Conservation (phyloP, 1,140 invertebrate species). For the Vollenhovia emeryi region DNA sequence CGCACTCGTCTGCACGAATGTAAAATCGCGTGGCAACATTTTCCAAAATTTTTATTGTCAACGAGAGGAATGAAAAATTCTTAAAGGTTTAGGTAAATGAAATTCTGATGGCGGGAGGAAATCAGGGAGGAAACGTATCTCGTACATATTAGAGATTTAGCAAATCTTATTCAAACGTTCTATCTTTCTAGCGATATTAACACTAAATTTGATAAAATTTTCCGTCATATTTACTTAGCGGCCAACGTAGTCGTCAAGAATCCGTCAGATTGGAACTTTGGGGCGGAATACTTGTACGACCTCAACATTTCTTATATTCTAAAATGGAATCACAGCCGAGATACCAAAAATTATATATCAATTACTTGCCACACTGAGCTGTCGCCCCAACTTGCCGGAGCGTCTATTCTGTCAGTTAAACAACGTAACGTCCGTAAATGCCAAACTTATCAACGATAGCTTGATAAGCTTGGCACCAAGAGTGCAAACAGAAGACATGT, state of each 20-base stretch:
- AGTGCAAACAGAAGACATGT: conserved; percentile 29
- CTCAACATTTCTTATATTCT: conserved; percentile 36
- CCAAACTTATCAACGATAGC: too few species aligned
- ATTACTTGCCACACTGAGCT: conserved; percentile 19
- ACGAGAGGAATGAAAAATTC: not conserved
- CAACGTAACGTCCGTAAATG: conserved; percentile 54
- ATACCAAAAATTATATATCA: too few species aligned
- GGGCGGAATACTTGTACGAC: conserved; percentile 66
- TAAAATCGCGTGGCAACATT: not conserved
- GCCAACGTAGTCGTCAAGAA: conserved; percentile 60
- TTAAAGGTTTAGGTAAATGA: not conserved
- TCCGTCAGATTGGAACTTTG: conserved; percentile 60
- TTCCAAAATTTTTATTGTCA: not conserved
- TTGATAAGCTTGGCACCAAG: too few species aligned
- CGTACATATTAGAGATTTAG: not conserved
- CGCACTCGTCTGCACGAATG: not conserved
- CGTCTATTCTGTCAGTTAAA: conserved; percentile 56
- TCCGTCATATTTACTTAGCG: conserved; percentile 13
- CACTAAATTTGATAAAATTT: not conserved
- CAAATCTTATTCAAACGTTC: not conserved
- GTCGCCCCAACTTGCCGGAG: conserved; percentile 55
- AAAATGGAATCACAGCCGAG: not conserved
- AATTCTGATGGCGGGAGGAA: not conserved
- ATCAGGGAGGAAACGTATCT: not conserved
- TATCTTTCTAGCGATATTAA: not conserved